Conservation (phyloP, 2,113 vertebrate genomes). For the Thamnophis sirtalis region DNA sequence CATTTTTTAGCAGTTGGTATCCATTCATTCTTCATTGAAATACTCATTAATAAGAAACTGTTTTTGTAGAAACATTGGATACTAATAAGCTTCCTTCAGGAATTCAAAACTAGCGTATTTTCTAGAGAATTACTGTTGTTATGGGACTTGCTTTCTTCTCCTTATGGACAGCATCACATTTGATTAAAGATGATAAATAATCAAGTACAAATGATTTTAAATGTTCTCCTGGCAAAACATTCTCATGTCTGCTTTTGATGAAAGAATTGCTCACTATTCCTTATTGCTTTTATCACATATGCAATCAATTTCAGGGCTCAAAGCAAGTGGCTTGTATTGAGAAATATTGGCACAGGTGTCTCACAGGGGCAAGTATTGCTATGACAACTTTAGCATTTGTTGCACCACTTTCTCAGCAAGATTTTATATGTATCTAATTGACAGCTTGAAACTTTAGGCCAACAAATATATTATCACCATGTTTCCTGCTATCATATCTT, state of each 20-base stretch:
- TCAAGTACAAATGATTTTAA: not conserved
- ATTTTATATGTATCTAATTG: not conserved
- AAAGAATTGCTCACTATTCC: not conserved
- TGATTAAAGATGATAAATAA: not conserved
- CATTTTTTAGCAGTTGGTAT: conserved; percentile 22
- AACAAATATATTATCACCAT: not conserved
- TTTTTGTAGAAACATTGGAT: not conserved
- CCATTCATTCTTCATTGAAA: not conserved
- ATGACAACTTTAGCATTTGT: not conserved
- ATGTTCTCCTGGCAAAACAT: not conserved
- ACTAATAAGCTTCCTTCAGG: not conserved
- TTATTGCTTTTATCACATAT: not conserved
- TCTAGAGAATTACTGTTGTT: not conserved
- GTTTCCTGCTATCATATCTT: not conserved
- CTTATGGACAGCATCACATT: not conserved
- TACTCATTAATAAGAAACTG: not conserved
- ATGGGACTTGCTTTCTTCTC: not conserved
- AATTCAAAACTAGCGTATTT: not conserved
- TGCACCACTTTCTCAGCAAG: not conserved
- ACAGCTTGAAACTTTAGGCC: not conserved
- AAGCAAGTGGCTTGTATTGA: not conserved
- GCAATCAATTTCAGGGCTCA: not conserved
- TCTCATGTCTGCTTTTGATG: not conserved
- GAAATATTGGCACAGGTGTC: not conserved
- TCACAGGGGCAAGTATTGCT: not conserved